These are phyloP conservation scores for Argyresthia goedartella DNA, from an alignment of 2,888 invertebrate genomes.

Conservation along the genomic window DNA sequence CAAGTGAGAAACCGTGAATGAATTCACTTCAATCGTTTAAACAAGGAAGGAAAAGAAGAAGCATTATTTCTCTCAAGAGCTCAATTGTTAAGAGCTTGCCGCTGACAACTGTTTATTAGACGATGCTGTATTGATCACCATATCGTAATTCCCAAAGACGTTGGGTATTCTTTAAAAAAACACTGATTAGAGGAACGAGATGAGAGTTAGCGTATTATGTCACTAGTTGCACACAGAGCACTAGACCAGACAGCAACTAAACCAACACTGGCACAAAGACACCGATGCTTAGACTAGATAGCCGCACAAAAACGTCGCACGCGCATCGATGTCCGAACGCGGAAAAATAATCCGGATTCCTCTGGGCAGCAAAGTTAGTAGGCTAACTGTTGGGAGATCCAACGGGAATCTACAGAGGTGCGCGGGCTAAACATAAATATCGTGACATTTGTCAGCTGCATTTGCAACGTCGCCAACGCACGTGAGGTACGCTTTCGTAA, in stretches of 20 bases:
- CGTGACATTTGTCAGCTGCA: constrained; percentile 44
- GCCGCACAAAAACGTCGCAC: constrained; percentile 17
- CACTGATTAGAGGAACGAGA: too few relatives aligned
- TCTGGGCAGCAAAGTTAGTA: constrained; percentile 9
- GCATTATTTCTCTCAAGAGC: too few relatives aligned
- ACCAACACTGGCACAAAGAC: constrained; percentile 23
- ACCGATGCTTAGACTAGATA: background rate
- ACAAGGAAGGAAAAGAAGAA: too few relatives aligned
- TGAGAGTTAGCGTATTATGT: too few relatives aligned
- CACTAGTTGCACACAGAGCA: too few relatives aligned
- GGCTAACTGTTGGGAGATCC: constrained; percentile 31
- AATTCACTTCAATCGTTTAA: too few relatives aligned
- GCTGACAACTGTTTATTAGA: too few relatives aligned
- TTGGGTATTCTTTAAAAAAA: too few relatives aligned
- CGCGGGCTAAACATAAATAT: constrained; percentile 40
- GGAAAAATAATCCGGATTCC: background rate
- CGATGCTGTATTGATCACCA: too few relatives aligned
- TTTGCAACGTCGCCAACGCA: constrained; percentile 20
- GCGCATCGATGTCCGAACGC: constrained; percentile 4
- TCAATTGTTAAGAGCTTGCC: too few relatives aligned
- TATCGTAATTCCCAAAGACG: too few relatives aligned
- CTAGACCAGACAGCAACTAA: constrained; percentile 18
- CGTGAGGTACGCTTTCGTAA: constrained; percentile 26
- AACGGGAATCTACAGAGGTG: constrained; percentile 35
- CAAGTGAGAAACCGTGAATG: too few relatives aligned